These are phyloP conservation scores for Montipora capricornis DNA, from an alignment of 64 coral and sea anemone genomes.

Conservation along the genomic window DNA sequence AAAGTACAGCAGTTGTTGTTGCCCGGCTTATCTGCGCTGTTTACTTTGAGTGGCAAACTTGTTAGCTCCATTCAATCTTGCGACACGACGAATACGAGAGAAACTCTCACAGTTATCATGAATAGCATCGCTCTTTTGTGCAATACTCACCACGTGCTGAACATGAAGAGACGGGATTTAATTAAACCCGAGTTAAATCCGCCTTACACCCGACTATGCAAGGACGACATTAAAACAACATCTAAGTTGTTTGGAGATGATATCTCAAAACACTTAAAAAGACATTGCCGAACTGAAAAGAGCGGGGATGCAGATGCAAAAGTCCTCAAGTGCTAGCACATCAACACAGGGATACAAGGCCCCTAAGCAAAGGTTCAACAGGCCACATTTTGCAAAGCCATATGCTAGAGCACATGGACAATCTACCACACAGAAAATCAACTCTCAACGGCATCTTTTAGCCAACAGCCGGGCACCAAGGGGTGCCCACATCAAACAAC, in stretches of 20 bases:
- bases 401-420: neutral
- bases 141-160: neutral
- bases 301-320: neutral
- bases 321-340: neutral
- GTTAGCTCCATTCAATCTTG: no score
- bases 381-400: neutral
- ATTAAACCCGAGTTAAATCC: constrained; percentile 46
- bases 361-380: neutral
- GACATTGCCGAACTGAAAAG: constrained; percentile 44
- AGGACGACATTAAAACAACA: neutral
- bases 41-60: no score
- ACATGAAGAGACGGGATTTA: constrained; percentile 5
- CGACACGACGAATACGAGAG: no score
- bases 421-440: neutral
- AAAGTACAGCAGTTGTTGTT: no score
- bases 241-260: no score
- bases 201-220: constrained; percentile 2
- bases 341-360: neutral
- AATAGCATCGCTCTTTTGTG: neutral
- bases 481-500: no score
- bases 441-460: neutral
- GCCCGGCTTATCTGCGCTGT: no score
- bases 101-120: neutral
- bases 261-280: no score
- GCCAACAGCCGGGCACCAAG: no score